Percentiles rank a stretch among this genome's conserved stretches.
These are phyloP conservation scores for Dryobates pubescens DNA, from an alignment of 2,797 vertebrate genomes.

Conservation along the genomic window DNA sequence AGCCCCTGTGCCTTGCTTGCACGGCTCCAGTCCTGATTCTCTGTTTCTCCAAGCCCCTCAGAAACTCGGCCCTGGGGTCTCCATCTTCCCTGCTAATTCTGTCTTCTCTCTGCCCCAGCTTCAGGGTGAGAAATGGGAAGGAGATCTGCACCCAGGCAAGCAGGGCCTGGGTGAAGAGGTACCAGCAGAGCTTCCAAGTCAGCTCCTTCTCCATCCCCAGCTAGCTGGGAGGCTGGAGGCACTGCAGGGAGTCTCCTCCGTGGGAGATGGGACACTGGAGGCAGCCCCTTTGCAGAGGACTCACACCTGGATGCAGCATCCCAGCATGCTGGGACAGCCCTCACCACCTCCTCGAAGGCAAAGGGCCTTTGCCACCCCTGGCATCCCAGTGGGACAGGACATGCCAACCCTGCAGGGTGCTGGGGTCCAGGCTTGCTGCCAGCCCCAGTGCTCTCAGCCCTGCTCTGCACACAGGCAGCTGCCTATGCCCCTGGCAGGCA, in stretches of 20 bases:
- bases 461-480: not conserved
- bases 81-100: not conserved
- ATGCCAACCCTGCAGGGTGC: accelerated
- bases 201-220: conserved; percentile 63
- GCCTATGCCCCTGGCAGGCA: not conserved
- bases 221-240: accelerated
- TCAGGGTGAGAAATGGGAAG: conserved; percentile 36
- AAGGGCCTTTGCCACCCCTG: not conserved
- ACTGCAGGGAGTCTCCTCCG: accelerated
- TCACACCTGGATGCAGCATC: not conserved
- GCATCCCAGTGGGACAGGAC: not conserved
- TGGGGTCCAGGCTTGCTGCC: not conserved
- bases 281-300: not conserved
- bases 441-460: not conserved
- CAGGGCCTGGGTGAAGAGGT: conserved; percentile 47
- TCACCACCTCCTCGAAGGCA: not conserved
- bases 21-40: not conserved
- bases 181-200: conserved; percentile 48
- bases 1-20: accelerated
- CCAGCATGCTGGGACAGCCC: accelerated
- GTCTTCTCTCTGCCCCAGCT: not conserved
- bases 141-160: conserved; percentile 45
- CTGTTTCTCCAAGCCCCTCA: not conserved
- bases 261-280: accelerated
- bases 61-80: accelerated